Conservation (phyloP, 1,140 invertebrate species). For the Ooceraea biroi region DNA sequence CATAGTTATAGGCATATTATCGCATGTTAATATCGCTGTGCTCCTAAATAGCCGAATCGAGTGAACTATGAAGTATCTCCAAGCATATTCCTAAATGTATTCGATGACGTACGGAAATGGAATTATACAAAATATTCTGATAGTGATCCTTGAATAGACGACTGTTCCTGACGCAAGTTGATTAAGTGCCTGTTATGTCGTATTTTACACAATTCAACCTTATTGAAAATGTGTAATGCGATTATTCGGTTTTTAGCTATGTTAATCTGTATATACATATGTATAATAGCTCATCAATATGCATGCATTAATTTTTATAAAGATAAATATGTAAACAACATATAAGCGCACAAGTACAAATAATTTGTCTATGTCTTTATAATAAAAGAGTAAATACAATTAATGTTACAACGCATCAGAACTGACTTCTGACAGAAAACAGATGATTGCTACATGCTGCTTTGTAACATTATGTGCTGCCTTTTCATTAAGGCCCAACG, state of each 20-base stretch:
- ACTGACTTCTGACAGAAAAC: background rate
- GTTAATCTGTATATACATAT: background rate
- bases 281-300: constrained; percentile 2
- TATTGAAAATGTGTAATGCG: background rate
- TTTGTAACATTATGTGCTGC: constrained; percentile 6
- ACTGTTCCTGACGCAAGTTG: background rate
- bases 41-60: background rate
- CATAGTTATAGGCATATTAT: constrained; percentile 23
- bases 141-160: background rate
- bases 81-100: background rate
- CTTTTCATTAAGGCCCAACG: constrained; percentile 53
- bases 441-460: constrained; percentile 30
- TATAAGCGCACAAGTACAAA: background rate
- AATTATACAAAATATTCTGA: constrained; percentile 1
- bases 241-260: background rate
- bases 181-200: background rate
- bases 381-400: constrained; percentile 13
- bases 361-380: background rate
- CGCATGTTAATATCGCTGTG: background rate
- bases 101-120: background rate
- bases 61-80: background rate
- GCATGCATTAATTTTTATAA: constrained; percentile 1
- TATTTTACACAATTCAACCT: background rate
- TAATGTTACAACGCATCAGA: constrained; percentile 2
- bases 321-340: constrained; percentile 2